Conservation (phyloP, 2,113 vertebrate genomes). For the Onychostoma macrolepis region DNA sequence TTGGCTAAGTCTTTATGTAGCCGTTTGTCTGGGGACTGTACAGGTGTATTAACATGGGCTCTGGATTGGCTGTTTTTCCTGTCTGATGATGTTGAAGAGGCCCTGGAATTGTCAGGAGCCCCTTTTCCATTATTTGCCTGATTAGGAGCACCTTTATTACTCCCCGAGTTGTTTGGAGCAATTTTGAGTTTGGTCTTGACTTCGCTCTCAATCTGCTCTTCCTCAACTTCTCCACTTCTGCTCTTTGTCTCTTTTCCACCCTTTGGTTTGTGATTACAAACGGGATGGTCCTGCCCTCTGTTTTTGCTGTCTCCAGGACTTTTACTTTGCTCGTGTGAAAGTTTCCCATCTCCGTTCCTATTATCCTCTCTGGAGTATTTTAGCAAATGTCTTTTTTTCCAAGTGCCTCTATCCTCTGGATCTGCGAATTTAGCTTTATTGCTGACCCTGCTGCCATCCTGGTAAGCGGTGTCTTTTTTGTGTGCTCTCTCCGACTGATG, state of each 20-base stretch:
- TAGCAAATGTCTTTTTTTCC: constrained; percentile 27
- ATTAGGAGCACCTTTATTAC: constrained; percentile 80
- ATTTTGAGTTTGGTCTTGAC: constrained; percentile 87
- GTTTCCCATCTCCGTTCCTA: constrained; percentile 17
- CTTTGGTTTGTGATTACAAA: constrained; percentile 23
- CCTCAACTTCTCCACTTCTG: constrained; percentile 77
- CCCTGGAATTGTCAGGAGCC: constrained; percentile 65
- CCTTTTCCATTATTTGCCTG: constrained; percentile 75
- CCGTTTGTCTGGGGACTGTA: constrained; percentile 2
- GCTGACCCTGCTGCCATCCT: not conserved
- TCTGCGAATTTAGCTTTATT: constrained; percentile 6
- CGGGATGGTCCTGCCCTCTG: constrained; percentile 2
- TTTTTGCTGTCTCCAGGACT: constrained; percentile 9
- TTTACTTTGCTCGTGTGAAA: not conserved
- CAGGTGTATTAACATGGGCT: constrained; percentile 44
- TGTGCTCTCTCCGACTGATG: constrained; percentile 32
- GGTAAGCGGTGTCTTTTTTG: constrained; percentile 5
- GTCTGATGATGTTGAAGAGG: constrained; percentile 45
- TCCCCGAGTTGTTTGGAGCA: constrained; percentile 78
- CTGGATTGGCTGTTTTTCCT: constrained; percentile 59
- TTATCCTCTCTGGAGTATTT: constrained; percentile 14
- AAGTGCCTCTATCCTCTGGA: constrained; percentile 15
- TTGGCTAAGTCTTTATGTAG: constrained; percentile 22
- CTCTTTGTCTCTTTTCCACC: constrained; percentile 64
- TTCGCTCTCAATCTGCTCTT: constrained; percentile 85